Conservation (phyloP, 2,888 invertebrate genomes). For the Torymus texanus region DNA sequence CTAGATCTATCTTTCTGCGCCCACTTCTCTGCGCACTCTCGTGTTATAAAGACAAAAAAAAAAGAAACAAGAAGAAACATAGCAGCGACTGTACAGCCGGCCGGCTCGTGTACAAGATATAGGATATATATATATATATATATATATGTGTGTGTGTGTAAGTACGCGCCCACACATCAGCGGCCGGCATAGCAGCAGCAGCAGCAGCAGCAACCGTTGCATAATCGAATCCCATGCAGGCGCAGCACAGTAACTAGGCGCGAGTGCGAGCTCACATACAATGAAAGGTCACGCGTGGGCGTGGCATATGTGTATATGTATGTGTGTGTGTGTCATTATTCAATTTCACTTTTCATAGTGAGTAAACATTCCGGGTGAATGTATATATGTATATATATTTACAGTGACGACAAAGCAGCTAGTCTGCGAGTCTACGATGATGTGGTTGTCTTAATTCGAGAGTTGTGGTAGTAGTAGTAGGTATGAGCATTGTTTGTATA, state of each 20-base stretch:
- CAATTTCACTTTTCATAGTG: slow-evolving; percentile 46
- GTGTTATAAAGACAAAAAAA: slow-evolving; percentile 6
- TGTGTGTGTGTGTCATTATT: slow-evolving; percentile 31
- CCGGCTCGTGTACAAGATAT: too few species aligned
- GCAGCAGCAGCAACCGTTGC: slow-evolving; percentile 5
- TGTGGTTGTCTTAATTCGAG: too few species aligned
- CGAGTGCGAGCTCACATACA: neutral
- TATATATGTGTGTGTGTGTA: too few species aligned
- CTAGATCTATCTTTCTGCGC: too few species aligned
- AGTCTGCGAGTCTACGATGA: too few species aligned
- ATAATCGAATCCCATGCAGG: slow-evolving; percentile 22
- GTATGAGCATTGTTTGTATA: too few species aligned
- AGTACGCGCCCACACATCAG: too few species aligned
- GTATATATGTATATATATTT: too few species aligned
- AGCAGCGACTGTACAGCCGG: neutral
- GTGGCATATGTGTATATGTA: slow-evolving; percentile 20
- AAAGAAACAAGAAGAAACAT: neutral
- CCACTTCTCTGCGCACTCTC: neutral
- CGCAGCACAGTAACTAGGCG: slow-evolving; percentile 5
- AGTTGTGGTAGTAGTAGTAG: too few species aligned
- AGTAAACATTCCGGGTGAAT: slow-evolving; percentile 12
- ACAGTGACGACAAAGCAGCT: too few species aligned
- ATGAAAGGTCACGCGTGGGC: slow-evolving; percentile 46
- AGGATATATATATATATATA: too few species aligned
- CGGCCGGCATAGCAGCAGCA: too few species aligned